Evolutionary conservation across 2,888 invertebrate species (phyloP).

Genomic region (Rhingia rostrata): DNA sequence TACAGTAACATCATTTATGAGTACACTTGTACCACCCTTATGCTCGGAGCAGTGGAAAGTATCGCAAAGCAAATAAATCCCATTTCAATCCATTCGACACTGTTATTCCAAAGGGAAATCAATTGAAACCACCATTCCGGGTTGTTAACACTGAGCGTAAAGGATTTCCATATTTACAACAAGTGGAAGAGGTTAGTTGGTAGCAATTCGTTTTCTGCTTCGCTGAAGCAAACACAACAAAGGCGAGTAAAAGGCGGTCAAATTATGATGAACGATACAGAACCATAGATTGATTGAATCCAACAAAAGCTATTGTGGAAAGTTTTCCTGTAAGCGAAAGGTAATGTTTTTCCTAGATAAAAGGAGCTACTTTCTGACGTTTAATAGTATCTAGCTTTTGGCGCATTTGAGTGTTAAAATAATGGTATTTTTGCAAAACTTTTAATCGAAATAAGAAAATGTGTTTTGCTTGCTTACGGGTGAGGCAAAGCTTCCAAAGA

Average conservation of each 20-base stretch:
- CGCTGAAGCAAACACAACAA: not conserved
- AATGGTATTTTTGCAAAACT: too few species aligned
- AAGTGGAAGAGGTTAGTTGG: constrained; percentile 15
- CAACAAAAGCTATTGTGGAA: too few species aligned
- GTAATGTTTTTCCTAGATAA: too few species aligned
- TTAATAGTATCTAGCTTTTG: too few species aligned
- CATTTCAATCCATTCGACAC: constrained; percentile 9
- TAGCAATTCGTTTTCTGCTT: not conserved
- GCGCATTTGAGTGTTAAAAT: too few species aligned
- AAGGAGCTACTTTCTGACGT: too few species aligned
- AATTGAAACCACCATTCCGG: constrained; percentile 13
- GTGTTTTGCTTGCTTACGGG: too few species aligned
- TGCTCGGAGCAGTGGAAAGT: constrained; percentile 8
- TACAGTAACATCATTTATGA: not conserved
- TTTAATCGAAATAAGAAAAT: too few species aligned
- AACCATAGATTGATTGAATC: too few species aligned
- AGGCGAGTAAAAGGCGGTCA: not conserved
- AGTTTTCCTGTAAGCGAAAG: too few species aligned
- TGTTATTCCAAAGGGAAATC: constrained; percentile 43
- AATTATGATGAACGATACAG: too few species aligned
- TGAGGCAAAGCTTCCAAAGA: too few species aligned
- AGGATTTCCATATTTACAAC: constrained; percentile 19
- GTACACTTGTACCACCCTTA: not conserved
- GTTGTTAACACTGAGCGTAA: constrained; percentile 34
- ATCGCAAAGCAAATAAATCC: constrained; percentile 12